Evolutionary conservation across 64 coral and sea anemone species (phyloP).

Genomic region (Actinia equina): DNA sequence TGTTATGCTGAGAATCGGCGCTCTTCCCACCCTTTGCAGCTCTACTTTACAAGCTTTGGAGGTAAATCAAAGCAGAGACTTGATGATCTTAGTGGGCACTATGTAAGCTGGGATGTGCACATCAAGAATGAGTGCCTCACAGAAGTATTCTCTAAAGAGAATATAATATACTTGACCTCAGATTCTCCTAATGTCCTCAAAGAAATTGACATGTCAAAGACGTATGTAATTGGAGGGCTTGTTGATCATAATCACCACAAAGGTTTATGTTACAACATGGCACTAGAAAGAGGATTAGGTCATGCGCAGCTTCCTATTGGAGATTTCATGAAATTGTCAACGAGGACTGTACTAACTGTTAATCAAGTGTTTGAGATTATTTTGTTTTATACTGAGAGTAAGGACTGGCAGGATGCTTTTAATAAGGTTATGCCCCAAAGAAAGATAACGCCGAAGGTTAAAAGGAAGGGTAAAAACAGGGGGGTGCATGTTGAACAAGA

Average conservation of each 20-base stretch:
- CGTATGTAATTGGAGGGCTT: slow-evolving; percentile 87
- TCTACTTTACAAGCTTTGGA: slow-evolving; percentile 92
- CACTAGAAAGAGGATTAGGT: slow-evolving; percentile 54
- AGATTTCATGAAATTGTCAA: slow-evolving; percentile 77
- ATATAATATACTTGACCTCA: slow-evolving; percentile 84
- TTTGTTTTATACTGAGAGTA: slow-evolving; percentile 58
- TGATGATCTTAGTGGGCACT: slow-evolving; percentile 49
- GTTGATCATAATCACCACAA: slow-evolving; percentile 98
- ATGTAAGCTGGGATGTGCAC: slow-evolving; percentile 79
- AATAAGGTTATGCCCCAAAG: slow-evolving; percentile 74
- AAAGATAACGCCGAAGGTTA: slow-evolving; percentile 51
- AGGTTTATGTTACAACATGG: slow-evolving; percentile 78
- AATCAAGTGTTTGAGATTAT: slow-evolving; percentile 97
- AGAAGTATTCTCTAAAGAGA: slow-evolving; percentile 69
- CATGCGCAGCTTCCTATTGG: slow-evolving; percentile 90
- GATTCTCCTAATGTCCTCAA: slow-evolving; percentile 82
- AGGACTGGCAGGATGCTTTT: slow-evolving; percentile 82
- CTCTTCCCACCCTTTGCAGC: slow-evolving; percentile 55
- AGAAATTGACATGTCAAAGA: slow-evolving; percentile 79
- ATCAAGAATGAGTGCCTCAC: slow-evolving; percentile 51
- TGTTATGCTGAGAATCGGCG: slow-evolving; percentile 68
- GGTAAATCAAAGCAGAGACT: slow-evolving; percentile 46
- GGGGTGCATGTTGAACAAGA: not conserved
- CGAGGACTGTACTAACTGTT: slow-evolving; percentile 83
- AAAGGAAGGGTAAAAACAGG: not conserved